Conservation (phyloP, 2,888 invertebrate species). For the Theretra japonica region DNA sequence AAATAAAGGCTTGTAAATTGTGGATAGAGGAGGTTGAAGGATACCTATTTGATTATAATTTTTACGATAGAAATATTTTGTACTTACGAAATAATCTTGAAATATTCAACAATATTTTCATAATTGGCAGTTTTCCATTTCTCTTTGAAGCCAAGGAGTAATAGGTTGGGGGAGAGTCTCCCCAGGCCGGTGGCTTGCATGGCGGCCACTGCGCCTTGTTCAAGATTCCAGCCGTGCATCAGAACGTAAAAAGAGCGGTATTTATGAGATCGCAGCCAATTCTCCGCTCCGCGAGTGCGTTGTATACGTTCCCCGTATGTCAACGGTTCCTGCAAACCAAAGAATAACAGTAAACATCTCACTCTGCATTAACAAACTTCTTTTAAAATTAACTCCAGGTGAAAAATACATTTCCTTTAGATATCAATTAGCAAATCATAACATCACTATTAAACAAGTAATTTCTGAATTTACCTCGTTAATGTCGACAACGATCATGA, state of each 20-base stretch:
- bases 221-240: conserved; percentile 89
- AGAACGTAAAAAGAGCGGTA: conserved; percentile 94
- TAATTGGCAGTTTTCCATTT: conserved; percentile 90
- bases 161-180: conserved; percentile 94
- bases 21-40: no score
- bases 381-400: no score
- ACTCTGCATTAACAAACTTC: no score
- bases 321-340: conserved; percentile 33
- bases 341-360: no score
- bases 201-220: conserved; percentile 91
- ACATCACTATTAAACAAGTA: no score
- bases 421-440: no score
- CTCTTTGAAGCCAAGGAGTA: conserved; percentile 97
- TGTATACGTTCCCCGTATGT: conserved; percentile 31
- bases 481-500: conserved; percentile 95
- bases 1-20: no score
- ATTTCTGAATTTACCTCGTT: conserved; percentile 83
- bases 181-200: conserved; percentile 95
- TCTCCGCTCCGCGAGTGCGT: conserved; percentile 79
- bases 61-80: not conserved
- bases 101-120: conserved; percentile 92
- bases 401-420: no score
- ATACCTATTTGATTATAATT: not conserved
- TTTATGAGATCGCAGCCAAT: conserved; percentile 91
- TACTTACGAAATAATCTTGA: conserved; percentile 96